phyloP scores from a whole-genome alignment of 2,113 vertebrate species.

The Apeltes quadracus region DNA sequence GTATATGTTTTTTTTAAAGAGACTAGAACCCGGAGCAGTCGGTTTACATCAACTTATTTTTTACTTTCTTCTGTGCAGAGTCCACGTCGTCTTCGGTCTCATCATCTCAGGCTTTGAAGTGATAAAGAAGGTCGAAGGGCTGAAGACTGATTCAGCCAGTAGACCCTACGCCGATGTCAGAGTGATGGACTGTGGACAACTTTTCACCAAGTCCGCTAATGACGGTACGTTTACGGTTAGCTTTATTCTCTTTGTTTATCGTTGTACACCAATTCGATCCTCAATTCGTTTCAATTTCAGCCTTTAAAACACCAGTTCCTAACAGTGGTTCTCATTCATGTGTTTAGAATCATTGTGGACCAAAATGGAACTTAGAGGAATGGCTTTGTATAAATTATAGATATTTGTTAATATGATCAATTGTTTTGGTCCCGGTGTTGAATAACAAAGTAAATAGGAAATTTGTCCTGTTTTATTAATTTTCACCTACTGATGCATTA shows the following conservation, averaged over 20 bases:
- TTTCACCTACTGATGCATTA: neutral
- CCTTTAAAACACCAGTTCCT: neutral
- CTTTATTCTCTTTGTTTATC: neutral
- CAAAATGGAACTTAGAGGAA: neutral
- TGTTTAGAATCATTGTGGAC: neutral
- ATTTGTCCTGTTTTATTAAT: neutral
- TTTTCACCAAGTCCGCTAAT: constrained; percentile 89
- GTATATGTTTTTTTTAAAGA: neutral
- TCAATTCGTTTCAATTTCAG: neutral
- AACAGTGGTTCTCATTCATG: neutral
- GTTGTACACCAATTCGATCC: neutral
- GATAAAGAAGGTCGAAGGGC: constrained; percentile 94
- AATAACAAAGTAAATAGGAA: neutral
- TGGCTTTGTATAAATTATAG: neutral
- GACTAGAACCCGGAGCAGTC: neutral
- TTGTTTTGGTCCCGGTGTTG: no score
- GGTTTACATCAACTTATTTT: neutral
- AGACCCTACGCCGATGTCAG: constrained; percentile 95
- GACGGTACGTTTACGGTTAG: constrained; percentile 81
- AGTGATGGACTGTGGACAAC: constrained; percentile 94
- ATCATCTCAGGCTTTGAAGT: constrained; percentile 98
- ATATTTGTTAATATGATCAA: no score
- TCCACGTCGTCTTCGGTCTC: constrained; percentile 97
- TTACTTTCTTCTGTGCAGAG: constrained; percentile 76
- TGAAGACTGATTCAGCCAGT: constrained; percentile 96